Base-by-base conservation (phyloP, 2,113 vertebrate genomes). In the Ellobius talpinus region DNA sequence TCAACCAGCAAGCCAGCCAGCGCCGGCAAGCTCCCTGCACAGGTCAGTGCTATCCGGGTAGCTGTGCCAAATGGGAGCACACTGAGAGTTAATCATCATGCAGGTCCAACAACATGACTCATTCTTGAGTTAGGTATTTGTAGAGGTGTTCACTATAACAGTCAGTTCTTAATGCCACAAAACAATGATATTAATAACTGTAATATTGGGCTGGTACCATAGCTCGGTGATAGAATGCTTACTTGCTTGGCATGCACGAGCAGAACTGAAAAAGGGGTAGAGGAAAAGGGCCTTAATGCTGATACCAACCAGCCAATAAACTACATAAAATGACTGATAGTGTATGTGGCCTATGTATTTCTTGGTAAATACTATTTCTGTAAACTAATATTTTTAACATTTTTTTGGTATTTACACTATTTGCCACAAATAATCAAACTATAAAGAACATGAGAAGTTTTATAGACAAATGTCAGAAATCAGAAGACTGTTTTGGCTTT, bases 1-100 rank as follows among this genome's bases (percentile, higher is more conserved):
- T 99, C 99, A 39, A 99, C 99, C 85, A 99, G 99, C 98, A 99
- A 99, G 96, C 99, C 99, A 82, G 99, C 99, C 94, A 99, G 99
- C 39, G 99, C 99, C 36, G 99, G 99, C 84, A 99, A 99, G 92
- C 99, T 99, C 10, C 99, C 99, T 24, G 98, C 99, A 76, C 99
- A 99, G 99, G 99, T 99, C 98, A 87, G 97, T 97, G 23, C 9
- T 16, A 26, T 1, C 16, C 26, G 23, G 47, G 55, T 4, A 10
- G n/a, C 45, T 7, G 63, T 52, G 66, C 2, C 1, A 23, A 19
- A 42, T n/a, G 5, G n/a, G 0, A 42, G 39, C 26, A 19, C 11
- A 12, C 19, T 5, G 36, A 39, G 50, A 36, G n/a, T n/a, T n/a
- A 17, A 2, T 23, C 24, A 4, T 78, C 45, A 19, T 16, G 5